Percentiles rank a stretch among this genome's conserved stretches.
These are phyloP conservation scores for Drepanosiphum platanoidis DNA, from an alignment of 2,888 invertebrate species.

Conservation along the genomic window DNA sequence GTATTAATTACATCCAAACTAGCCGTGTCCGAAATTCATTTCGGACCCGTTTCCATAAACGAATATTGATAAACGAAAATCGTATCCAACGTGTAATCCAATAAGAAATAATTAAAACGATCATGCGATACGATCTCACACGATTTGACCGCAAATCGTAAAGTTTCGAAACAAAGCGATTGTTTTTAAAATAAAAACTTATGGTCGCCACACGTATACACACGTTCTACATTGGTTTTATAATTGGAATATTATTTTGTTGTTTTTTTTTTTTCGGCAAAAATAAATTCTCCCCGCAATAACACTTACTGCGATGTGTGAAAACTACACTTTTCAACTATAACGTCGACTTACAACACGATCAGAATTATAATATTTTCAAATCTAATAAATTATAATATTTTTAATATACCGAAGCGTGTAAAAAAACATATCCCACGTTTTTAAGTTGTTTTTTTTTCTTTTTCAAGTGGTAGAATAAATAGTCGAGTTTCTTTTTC, in stretches of 20 bases:
- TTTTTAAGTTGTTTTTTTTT: not conserved
- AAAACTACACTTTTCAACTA: not conserved
- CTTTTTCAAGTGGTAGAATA: not conserved
- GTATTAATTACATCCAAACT: not conserved
- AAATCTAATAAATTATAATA: not conserved
- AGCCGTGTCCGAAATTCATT: not conserved
- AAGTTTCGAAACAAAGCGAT: not conserved
- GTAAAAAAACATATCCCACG: not conserved
- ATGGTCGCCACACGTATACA: not conserved
- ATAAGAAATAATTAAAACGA: not conserved
- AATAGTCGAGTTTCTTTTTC: not conserved
- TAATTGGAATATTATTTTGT: slow-evolving; percentile 22
- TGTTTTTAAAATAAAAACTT: slow-evolving; percentile 14
- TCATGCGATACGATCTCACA: slow-evolving; percentile 18
- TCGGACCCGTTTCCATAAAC: no score
- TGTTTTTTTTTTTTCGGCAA: not conserved
- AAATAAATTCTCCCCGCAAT: not conserved
- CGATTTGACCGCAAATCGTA: slow-evolving; percentile 28
- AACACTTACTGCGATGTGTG: not conserved
- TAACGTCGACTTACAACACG: not conserved
- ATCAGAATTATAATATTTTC: not conserved
- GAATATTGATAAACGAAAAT: not conserved
- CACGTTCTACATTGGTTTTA: slow-evolving; percentile 1
- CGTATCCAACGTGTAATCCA: not conserved
- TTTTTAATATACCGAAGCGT: not conserved